Percentiles rank a stretch among this genome's conserved stretches.
These are phyloP conservation scores for Oxycera nigricornis DNA, from an alignment of 2,888 invertebrate genomes.

Conservation along the genomic window DNA sequence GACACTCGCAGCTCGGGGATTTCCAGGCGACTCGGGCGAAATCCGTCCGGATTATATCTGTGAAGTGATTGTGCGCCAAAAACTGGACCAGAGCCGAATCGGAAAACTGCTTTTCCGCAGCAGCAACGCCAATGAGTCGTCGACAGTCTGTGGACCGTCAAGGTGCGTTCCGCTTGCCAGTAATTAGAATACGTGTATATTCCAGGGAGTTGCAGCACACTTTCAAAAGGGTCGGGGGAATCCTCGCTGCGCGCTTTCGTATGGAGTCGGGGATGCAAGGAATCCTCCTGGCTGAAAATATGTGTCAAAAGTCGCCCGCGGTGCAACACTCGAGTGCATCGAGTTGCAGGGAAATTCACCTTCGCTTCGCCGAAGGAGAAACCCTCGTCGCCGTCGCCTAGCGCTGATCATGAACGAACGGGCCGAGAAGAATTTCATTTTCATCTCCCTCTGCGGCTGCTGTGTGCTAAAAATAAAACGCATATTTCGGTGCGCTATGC, in stretches of 20 bases:
- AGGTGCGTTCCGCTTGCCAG: constrained; percentile 48
- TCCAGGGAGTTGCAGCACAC: neutral
- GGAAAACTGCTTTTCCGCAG: constrained; percentile 30
- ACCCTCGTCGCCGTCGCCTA: neutral
- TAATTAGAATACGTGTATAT: neutral
- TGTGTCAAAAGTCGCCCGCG: neutral
- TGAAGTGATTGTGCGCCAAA: constrained; percentile 31
- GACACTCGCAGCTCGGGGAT: neutral
- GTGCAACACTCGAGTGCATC: constrained; percentile 19
- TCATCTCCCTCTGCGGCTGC: constrained; percentile 23
- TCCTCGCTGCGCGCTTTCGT: neutral
- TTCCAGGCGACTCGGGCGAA: neutral
- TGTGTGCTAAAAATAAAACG: constrained; percentile 47
- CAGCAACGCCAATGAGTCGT: constrained; percentile 54
- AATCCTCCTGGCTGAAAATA: neutral
- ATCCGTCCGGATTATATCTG: neutral
- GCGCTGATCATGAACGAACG: constrained; percentile 31
- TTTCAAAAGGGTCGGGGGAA: neutral
- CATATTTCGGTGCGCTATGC: constrained; percentile 45
- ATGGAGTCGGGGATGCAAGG: neutral
- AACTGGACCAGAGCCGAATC: constrained; percentile 43
- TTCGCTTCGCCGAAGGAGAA: constrained; percentile 20
- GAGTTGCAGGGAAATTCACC: constrained; percentile 20
- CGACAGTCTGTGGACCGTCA: constrained; percentile 58
- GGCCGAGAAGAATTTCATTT: constrained; percentile 42